Evolutionary conservation across 2,888 invertebrate genomes (phyloP).

Genomic region (Pachliopta kotzebuea): DNA sequence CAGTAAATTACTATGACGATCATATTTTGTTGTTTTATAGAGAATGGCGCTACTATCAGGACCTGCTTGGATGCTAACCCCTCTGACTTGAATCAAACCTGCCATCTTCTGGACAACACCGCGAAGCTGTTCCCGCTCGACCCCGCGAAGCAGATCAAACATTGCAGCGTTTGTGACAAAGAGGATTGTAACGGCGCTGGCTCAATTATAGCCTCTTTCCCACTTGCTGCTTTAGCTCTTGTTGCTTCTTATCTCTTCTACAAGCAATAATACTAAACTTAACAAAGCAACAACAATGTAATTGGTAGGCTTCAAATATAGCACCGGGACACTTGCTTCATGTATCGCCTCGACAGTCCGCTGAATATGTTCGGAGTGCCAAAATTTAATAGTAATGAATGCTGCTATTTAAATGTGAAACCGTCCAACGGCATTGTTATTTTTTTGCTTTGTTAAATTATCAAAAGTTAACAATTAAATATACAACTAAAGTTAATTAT

Average conservation of each 20-base stretch:
- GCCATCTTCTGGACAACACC: slow-evolving; percentile 46
- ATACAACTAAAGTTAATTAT: slow-evolving; percentile 19
- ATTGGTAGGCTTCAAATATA: slow-evolving; percentile 31
- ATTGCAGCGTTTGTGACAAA: slow-evolving; percentile 71
- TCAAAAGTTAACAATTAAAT: slow-evolving; percentile 34
- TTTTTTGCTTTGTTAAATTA: slow-evolving; percentile 47
- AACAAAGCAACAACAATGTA: slow-evolving; percentile 31
- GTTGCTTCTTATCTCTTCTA: slow-evolving; percentile 56
- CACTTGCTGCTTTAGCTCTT: slow-evolving; percentile 55
- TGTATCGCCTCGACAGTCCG: slow-evolving; percentile 14
- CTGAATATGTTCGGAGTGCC: slow-evolving; percentile 31
- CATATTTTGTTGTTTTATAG: slow-evolving; percentile 53
- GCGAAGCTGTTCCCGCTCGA: slow-evolving; percentile 37
- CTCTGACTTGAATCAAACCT: slow-evolving; percentile 53
- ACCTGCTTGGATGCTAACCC: slow-evolving; percentile 66
- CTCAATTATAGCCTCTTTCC: slow-evolving; percentile 55
- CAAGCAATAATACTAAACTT: slow-evolving; percentile 55
- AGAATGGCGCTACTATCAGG: slow-evolving; percentile 57
- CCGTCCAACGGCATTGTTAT: slow-evolving; percentile 55
- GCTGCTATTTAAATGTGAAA: slow-evolving; percentile 43
- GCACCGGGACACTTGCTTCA: slow-evolving; percentile 26
- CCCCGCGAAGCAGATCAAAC: slow-evolving; percentile 47
- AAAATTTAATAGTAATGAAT: slow-evolving; percentile 30
- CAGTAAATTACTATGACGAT: neutral
- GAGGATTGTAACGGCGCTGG: slow-evolving; percentile 78